Percentiles rank a stretch among this genome's conserved stretches.
These are phyloP conservation scores for Neolamprologus devosi DNA, from an alignment of 2,113 vertebrate species.

Conservation along the genomic window DNA sequence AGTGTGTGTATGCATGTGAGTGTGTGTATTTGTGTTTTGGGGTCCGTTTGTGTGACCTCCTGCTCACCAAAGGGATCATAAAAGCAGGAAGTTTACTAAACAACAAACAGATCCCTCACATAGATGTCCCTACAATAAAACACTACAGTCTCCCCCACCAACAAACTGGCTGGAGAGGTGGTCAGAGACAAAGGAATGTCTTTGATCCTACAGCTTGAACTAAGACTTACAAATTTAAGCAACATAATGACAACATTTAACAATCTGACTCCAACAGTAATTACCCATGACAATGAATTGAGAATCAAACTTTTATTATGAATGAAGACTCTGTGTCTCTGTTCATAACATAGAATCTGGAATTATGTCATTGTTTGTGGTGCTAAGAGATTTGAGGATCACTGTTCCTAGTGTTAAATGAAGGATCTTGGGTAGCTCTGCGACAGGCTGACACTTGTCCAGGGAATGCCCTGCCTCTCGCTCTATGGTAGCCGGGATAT, in stretches of 20 bases:
- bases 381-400: background rate
- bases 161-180: background rate
- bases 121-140: background rate
- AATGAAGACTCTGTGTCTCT: background rate
- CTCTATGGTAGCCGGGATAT: background rate
- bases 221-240: background rate
- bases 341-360: background rate
- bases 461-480: background rate
- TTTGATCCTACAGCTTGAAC: background rate
- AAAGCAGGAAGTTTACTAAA: background rate
- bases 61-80: background rate
- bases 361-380: background rate
- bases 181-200: background rate
- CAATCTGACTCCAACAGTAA: background rate
- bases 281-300: background rate
- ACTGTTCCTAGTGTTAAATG: background rate
- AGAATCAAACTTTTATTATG: background rate
- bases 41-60: background rate
- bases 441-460: background rate
- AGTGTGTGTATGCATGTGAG: background rate
- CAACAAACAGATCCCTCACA: background rate
- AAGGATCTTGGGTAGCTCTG: background rate
- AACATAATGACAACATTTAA: background rate
- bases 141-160: background rate
- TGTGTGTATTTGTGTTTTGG: background rate